Evolutionary conservation across 2,113 vertebrate genomes (phyloP).

Genomic region (Gymnarchus niloticus): DNA sequence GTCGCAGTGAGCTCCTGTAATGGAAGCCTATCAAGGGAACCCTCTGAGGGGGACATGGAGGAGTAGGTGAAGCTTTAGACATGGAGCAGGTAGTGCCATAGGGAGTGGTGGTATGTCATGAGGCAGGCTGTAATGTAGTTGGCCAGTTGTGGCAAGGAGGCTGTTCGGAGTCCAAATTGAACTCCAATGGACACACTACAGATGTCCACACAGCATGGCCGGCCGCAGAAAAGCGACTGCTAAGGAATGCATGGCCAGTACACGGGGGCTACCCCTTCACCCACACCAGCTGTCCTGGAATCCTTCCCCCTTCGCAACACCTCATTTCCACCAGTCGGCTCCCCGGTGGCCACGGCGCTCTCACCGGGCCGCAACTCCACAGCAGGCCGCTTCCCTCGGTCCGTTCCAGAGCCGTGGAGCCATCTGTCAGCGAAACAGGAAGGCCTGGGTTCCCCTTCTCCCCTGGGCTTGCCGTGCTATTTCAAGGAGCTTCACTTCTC

Average conservation of each 20-base stretch:
- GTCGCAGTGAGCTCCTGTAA: neutral
- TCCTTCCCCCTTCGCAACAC: neutral
- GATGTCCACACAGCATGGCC: no score
- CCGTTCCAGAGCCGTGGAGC: slow-evolving; percentile 68
- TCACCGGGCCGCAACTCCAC: neutral
- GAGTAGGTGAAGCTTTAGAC: neutral
- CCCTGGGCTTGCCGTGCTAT: slow-evolving; percentile 70
- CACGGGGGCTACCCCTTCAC: neutral
- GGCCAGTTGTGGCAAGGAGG: neutral
- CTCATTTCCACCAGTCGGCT: no score
- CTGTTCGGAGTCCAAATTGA: neutral
- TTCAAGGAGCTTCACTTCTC: slow-evolving; percentile 76
- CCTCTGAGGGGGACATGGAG: neutral
- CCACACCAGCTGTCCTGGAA: neutral
- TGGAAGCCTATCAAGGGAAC: neutral
- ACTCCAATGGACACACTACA: no score
- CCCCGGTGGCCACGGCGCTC: neutral
- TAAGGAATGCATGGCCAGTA: neutral
- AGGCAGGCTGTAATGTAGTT: neutral
- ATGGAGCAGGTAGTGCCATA: neutral
- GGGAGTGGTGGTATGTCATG: neutral
- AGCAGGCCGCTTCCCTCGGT: slow-evolving; percentile 64
- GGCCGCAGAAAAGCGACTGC: no score
- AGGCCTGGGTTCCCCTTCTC: slow-evolving; percentile 75
- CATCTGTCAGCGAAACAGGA: slow-evolving; percentile 84